phyloP scores from a whole-genome alignment of 2,113 vertebrate genomes.

The Chrysochloris asiatica region DNA sequence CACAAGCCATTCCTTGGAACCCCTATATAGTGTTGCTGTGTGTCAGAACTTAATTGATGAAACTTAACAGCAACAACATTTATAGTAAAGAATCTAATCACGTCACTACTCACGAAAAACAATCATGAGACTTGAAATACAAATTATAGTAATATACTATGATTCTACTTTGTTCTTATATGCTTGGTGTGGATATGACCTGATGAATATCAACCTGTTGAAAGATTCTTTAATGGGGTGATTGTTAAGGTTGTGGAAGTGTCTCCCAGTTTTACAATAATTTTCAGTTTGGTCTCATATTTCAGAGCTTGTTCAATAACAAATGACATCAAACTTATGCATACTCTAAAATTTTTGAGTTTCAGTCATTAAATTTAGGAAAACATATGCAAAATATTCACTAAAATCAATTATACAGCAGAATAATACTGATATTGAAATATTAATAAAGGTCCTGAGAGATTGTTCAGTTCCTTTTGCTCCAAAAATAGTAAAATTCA shows the following conservation, averaged over 20 bases:
- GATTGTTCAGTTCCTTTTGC: conserved; percentile 83
- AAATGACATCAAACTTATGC: background rate
- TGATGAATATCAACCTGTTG: background rate
- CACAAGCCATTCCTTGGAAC: no score
- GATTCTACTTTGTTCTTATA: background rate
- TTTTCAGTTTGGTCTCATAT: background rate
- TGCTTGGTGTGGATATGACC: background rate
- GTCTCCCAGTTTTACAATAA: background rate
- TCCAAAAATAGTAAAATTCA: conserved; percentile 85
- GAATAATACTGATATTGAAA: conserved; percentile 82
- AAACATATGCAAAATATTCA: conserved; percentile 80
- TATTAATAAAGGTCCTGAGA: conserved; percentile 84
- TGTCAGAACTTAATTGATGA: no score
- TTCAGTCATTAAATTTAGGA: conserved; percentile 74
- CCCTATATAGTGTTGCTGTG: no score
- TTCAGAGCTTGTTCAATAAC: conserved; percentile 10
- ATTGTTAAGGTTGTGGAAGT: background rate
- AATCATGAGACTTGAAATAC: background rate
- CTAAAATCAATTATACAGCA: conserved; percentile 84
- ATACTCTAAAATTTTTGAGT: conserved; percentile 55
- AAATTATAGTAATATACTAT: fast-evolving
- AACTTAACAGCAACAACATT: no score
- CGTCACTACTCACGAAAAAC: background rate
- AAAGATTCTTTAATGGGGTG: background rate
- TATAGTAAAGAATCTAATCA: background rate